Conservation (phyloP, 2,113 vertebrate species). For the Lasiurus cinereus region DNA sequence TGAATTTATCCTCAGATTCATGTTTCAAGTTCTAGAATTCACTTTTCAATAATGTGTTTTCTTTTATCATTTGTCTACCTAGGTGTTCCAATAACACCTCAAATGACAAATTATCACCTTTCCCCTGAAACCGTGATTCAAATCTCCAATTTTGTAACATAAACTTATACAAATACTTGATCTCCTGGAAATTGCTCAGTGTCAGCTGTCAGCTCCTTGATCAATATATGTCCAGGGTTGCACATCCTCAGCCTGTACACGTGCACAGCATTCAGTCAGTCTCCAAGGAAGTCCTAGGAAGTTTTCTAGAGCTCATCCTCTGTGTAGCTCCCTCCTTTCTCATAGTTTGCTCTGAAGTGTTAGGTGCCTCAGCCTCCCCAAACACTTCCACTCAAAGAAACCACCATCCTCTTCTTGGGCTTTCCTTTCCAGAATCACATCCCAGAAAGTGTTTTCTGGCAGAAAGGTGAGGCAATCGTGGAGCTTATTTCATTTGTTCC, state of each 20-base stretch:
- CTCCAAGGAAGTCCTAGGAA: background rate
- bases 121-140: background rate
- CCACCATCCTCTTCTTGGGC: background rate
- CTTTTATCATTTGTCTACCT: slow-evolving; percentile 43
- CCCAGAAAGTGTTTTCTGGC: background rate
- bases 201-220: background rate
- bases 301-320: background rate
- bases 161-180: background rate
- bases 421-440: background rate
- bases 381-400: background rate
- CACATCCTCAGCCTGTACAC: background rate
- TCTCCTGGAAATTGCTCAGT: background rate
- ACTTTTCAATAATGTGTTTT: slow-evolving; percentile 10
- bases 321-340: background rate
- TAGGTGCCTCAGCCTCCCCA: background rate
- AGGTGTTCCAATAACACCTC: background rate
- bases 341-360: slow-evolving; percentile 19
- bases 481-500: background rate
- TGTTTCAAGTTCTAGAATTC: background rate
- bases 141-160: slow-evolving; percentile 26
- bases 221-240: background rate
- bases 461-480: background rate
- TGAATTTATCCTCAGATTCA: background rate
- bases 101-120: slow-evolving; percentile 18
- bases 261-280: background rate